Evolutionary conservation across 2,113 vertebrate genomes (phyloP), one percentile per base, ranked within the genome.

Genomic region (Sinocyclocheilus anophthalmus): DNA sequence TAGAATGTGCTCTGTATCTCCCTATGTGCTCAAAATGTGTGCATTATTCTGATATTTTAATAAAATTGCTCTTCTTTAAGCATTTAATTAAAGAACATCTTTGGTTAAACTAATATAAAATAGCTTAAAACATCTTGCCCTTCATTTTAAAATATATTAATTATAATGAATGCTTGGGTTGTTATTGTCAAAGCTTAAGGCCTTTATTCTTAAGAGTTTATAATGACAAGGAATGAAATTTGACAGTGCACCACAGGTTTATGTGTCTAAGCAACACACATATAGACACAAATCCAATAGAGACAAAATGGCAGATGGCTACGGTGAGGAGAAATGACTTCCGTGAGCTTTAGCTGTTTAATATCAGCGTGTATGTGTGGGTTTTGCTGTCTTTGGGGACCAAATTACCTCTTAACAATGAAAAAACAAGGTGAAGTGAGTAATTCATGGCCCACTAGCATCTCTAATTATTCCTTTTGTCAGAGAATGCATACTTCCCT

Each of bases 241-340:
- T 33, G 76, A 26, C 76, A 48, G 63, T 69, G 16, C 81, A 53
- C 42, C 45, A 13, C 12, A 53, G 76, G 80, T 73, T 73, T 83
- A n/a, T 83, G 67, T 72, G 50, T 59, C 45, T 57, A 83, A 55
- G 69, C 50, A 39, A 84, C 57, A 76, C 42, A 72, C 79, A 67
- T 22, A 79, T 14, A 88, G 33, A 86, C 65, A 14, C 73, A 89
- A 53, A 42, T 20, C 9, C 85, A 73, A 86, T 53, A 76, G 37
- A 86, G 75, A 85, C 77, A 79, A 70, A 80, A 70, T 80, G 39
- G 77, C 65, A 80, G 84, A 67, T 53, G 63, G 65, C 76, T 55
- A 79, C 45, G 13, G 45, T 85, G 45, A 55, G 81, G 45, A 33
- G 45, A 55, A 81, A 82, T 70, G 42, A 82, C 81, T 82, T 53